Evolutionary conservation across 2,797 vertebrate species (phyloP), one percentile per base, ranked within the genome.

Genomic region (Limosa lapponica): DNA sequence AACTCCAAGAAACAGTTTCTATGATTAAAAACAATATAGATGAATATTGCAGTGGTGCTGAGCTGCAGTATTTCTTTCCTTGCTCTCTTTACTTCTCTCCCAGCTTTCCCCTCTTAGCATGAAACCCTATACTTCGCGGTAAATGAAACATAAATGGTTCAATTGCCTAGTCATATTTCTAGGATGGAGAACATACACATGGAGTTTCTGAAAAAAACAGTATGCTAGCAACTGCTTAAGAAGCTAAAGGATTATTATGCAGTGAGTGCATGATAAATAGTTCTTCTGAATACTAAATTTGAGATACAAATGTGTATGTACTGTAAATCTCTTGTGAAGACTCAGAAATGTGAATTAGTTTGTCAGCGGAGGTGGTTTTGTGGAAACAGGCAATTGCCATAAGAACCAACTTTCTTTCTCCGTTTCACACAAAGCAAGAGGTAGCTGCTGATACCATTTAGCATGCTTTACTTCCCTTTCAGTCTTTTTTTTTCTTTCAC

Each of bases 21-120:
- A 54, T 43, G 43, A 89, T 87, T 97, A 96, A 97, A 95, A 91
- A 24, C 71, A 95, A 93, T 87, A 87, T 58, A 91, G 87, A 93
- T 95, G 83, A 90, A 96, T 94, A 94, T 79, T 88, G 70, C 11
- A 23, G 54, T 78, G 61, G n/a, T 87, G 49, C 34, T 78, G 75
- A 95, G 37, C 75, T 78, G 59, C 37, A 88, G 41, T 66, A 79
- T 91, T 94, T 94, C 41, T 96, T 93, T 93, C 49, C 54, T 85
- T 87, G 10, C 17, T 49, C 25, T 62, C 46, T 77, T 67, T 91
- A 55, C 16, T 84, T 90, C 15, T 85, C 70, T 95, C 49, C 41
- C 11, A 78, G 69, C 55, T 95, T 37, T 91, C 15, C 67, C 64
- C 61, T 90, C 32, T 86, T 93, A 72, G 30, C 49, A 83, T 90